Conservation (phyloP, 2,113 vertebrate species). For the Condylura cristata region DNA sequence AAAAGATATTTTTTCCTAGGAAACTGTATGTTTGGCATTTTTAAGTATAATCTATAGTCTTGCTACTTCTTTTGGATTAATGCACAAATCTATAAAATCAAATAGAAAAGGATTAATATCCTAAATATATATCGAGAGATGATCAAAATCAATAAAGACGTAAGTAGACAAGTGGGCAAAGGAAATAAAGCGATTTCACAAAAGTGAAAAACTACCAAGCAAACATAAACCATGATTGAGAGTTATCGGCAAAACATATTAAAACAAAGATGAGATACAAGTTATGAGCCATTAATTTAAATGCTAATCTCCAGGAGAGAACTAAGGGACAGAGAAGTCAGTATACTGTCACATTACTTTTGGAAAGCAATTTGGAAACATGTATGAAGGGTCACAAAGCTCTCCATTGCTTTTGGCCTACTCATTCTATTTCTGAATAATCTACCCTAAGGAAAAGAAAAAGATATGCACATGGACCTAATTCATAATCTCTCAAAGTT, state of each 20-base stretch:
- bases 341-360: neutral
- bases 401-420: neutral
- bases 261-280: neutral
- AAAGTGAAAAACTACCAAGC: neutral
- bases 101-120: neutral
- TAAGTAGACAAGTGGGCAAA: neutral
- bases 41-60: neutral
- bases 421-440: neutral
- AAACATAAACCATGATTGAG: neutral
- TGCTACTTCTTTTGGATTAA: neutral
- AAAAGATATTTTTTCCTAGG: neutral
- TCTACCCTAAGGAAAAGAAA: neutral
- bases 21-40: neutral
- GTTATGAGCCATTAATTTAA: neutral
- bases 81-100: neutral
- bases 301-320: neutral
- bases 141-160: neutral
- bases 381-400: neutral
- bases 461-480: neutral
- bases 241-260: neutral
- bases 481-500: neutral
- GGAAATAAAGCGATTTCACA: neutral
- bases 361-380: constrained; percentile 25
- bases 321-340: neutral
- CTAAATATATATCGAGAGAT: neutral